phyloP scores from a whole-genome alignment of 2,113 vertebrate genomes.

The Carettochelys insculpta region DNA sequence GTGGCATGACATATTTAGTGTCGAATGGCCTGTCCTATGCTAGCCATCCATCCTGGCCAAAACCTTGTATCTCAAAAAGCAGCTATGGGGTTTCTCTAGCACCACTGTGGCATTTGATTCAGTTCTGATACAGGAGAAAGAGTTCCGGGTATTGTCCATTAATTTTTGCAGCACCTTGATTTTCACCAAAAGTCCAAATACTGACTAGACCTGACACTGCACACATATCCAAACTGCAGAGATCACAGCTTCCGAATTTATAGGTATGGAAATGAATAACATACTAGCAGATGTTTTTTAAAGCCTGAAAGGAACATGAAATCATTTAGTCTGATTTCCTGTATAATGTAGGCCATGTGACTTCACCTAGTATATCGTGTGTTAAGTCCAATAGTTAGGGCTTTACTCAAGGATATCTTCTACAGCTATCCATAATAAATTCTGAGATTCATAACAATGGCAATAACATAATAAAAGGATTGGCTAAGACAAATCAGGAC shows the following conservation, averaged over 20 bases:
- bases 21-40: neutral
- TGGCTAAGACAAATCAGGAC: neutral
- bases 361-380: neutral
- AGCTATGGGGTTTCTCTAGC: rapidly evolving
- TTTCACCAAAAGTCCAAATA: neutral
- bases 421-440: neutral
- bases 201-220: neutral
- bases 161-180: neutral
- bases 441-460: neutral
- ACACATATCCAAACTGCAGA: neutral
- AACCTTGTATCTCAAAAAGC: rapidly evolving
- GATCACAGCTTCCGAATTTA: neutral
- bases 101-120: neutral
- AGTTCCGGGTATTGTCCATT: neutral
- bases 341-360: neutral
- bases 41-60: neutral
- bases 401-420: neutral
- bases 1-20: rapidly evolving
- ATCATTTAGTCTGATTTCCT: neutral
- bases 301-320: too few relatives aligned
- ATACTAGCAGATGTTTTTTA: too few relatives aligned
- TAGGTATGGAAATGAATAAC: neutral
- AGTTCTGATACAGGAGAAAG: neutral
- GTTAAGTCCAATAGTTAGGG: neutral
- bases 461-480: neutral